phyloP scores from a whole-genome alignment of 2,113 vertebrate species.

The Oenanthe melanoleuca region DNA sequence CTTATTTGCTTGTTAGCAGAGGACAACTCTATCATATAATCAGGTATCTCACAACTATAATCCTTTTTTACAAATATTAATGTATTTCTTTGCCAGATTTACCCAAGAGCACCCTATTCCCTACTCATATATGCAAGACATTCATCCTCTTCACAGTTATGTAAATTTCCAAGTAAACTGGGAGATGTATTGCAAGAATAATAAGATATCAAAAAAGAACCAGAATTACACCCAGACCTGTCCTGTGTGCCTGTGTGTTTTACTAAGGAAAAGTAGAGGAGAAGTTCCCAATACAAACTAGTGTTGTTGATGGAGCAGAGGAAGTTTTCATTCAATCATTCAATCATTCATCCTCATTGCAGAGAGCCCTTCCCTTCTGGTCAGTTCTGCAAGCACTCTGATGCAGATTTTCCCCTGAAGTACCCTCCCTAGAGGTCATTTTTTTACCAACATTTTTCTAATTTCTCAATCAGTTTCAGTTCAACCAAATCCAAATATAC shows the following conservation, averaged over 20 bases:
- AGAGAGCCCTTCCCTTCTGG: not conserved
- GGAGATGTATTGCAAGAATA: conserved; percentile 47
- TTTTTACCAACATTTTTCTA: not conserved
- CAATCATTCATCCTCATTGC: not conserved
- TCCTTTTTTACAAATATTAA: conserved; percentile 17
- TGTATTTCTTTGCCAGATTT: conserved; percentile 42
- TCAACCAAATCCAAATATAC: conserved; percentile 18
- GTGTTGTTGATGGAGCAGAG: not conserved
- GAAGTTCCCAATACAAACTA: not conserved
- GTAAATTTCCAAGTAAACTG: conserved; percentile 48
- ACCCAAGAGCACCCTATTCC: conserved; percentile 46
- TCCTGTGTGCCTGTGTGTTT: not conserved
- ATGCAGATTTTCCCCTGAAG: not conserved
- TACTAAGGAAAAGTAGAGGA: not conserved
- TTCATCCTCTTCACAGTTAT: conserved; percentile 43
- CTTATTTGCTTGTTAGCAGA: not conserved
- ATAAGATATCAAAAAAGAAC: conserved; percentile 56
- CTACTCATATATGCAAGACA: conserved; percentile 7
- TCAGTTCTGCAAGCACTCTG: not conserved
- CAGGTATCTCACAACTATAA: not conserved
- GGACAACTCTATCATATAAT: conserved; percentile 32
- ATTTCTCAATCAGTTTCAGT: conserved; percentile 35
- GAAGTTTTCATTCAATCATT: not conserved
- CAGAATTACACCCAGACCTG: not conserved
- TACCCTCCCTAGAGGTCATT: not conserved